Evolutionary conservation across 2,797 vertebrate genomes (phyloP), one percentile per base, ranked within the genome.

Genomic region (Schizopygopsis pylzovi): DNA sequence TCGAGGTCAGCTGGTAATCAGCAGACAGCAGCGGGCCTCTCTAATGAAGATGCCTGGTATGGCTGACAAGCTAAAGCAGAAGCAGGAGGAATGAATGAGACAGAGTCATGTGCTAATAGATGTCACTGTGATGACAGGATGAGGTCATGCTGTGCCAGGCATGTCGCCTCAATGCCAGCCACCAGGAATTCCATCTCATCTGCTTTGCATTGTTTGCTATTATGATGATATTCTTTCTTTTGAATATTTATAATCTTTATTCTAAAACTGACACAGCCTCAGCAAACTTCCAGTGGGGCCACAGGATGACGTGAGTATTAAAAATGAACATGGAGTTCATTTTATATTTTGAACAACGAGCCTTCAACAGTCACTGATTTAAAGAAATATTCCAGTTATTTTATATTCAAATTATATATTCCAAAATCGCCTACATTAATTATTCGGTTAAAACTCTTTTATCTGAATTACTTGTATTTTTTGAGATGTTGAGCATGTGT

Each of bases 1-100:
- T 39, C 8, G n/a, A 78, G 82, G 79, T 84, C 79, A 82, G 61
- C 76, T 82, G 76, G 70, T 83, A 83, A 87, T 79, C 84, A 75
- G 25, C 61, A 89, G 83, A 45, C 88, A 88, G 81, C 76, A 47
- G 68, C 15, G 4, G 45, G 47, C 59, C 59, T 54, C 49, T 65
- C 45, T 86, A 87, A 89, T 87, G 86, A 89, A 89, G 88, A 89
- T 83, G 83, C 83, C 83, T 75, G 82, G 13, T 54, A 49, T 84
- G 63, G 56, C 41, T 54, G 85, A 79, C 81, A 81, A 80, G 70
- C 76, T 33, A 25, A 18, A 65, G 56, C 63, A 83, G 63, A 76
- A 22, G 18, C 63, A 45, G 39, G 11, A 59, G 52, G 54, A 45
- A 25, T 39, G 45, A 78, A 78, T 59, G 59, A 61, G 52, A 79